Conservation (phyloP, 2,888 invertebrate species). For the Himalopsyche anomala region DNA sequence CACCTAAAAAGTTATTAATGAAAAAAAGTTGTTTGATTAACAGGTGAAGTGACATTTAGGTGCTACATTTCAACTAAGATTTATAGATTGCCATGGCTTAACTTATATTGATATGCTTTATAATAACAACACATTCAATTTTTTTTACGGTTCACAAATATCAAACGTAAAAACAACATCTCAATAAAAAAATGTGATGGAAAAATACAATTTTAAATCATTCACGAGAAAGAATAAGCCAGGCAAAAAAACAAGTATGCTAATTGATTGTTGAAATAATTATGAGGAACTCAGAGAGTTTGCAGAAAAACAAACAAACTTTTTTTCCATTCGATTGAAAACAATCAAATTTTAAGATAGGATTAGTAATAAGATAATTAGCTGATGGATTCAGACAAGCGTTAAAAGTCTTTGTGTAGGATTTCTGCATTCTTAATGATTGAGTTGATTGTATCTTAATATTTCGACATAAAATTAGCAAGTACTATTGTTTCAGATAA, state of each 20-base stretch:
- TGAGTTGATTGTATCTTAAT: neutral
- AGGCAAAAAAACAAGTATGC: constrained; percentile 7
- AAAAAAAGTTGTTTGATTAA: too few species aligned
- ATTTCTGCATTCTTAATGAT: neutral
- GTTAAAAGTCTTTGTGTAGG: neutral
- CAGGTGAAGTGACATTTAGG: too few species aligned
- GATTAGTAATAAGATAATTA: neutral
- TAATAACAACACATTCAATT: too few species aligned
- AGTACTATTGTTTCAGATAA: too few species aligned
- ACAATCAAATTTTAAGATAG: neutral
- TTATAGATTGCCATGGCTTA: too few species aligned
- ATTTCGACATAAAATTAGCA: too few species aligned
- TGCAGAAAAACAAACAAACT: neutral
- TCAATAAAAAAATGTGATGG: neutral
- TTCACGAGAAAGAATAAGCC: neutral
- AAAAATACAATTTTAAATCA: neutral
- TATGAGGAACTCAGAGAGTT: neutral
- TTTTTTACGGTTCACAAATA: neutral
- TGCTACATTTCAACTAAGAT: too few species aligned
- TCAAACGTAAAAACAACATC: neutral
- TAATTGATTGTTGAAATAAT: constrained; percentile 3
- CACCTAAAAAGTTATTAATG: too few species aligned
- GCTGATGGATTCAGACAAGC: neutral
- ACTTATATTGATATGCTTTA: too few species aligned
- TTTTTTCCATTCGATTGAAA: neutral